A percentile compares a stretch with the other conserved stretches of the same genome.
phyloP scores from a whole-genome alignment of 2,113 vertebrate species.

The Leucosticte australis region DNA sequence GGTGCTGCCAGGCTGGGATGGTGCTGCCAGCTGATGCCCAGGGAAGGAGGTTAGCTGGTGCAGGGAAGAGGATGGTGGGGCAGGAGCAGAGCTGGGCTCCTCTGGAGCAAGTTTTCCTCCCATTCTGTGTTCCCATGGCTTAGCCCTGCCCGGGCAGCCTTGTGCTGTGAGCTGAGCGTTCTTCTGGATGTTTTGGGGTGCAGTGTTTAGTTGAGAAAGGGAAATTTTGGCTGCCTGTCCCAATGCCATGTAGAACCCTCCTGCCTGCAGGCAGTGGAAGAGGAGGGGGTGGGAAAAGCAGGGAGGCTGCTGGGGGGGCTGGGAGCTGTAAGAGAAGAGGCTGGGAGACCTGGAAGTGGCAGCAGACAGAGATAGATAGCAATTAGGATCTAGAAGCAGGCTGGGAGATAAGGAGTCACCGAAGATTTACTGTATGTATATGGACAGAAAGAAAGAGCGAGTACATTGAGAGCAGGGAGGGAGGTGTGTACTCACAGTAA shows the following conservation, averaged over 20 bases:
- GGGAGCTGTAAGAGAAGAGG: background rate
- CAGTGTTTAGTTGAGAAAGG: background rate
- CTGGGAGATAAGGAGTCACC: conserved; percentile 66
- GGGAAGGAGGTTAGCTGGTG: background rate
- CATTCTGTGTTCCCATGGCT: fast-evolving
- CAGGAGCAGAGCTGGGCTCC: background rate
- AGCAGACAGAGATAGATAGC: conserved; percentile 61
- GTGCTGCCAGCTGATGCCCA: background rate
- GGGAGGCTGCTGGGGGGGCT: background rate
- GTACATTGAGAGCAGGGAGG: conserved; percentile 56
- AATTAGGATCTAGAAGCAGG: conserved; percentile 68
- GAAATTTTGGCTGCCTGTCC: background rate
- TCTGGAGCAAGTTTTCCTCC: background rate
- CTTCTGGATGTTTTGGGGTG: background rate
- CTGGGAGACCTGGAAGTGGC: conserved; percentile 58
- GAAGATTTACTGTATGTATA: conserved; percentile 70
- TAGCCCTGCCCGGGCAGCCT: background rate
- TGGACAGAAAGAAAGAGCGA: conserved; percentile 63
- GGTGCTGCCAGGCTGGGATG: background rate
- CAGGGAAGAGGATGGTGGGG: background rate
- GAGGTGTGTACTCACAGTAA: conserved; percentile 62
- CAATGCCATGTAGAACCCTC: background rate
- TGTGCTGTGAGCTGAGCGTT: fast-evolving
- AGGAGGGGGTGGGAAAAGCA: background rate
- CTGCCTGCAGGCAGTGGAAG: background rate